Evolutionary conservation across 2,888 invertebrate genomes (phyloP), one percentile per base, ranked within the genome.

Genomic region (Orthonevra nobilis): DNA sequence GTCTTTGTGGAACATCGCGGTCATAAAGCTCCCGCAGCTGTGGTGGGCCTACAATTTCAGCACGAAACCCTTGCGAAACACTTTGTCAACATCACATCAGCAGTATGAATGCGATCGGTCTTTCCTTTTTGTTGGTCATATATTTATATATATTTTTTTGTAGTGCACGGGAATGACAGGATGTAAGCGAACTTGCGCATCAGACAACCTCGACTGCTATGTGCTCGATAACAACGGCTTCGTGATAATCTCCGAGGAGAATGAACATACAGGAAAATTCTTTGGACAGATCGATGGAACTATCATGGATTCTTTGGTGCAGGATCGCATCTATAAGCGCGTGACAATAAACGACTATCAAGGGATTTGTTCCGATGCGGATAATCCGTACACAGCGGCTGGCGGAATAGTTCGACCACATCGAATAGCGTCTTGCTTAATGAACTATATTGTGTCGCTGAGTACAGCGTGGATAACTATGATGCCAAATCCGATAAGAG

Each of bases 271-370:
- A 1, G 97, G 97, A 0, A 92, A 94, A 85, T 98, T 98, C 89
- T 97, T 97, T 85, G 98, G 97, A 0, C 96, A 97, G 89, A 94
- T 97, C 36, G 97, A 97, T 87, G 96, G 96, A 14, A 96, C 96
- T 9, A 96, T 97, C 75, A 96, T 97, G 96, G 96, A 97, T 88
- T 96, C 96, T 0, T 89, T 97, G 56, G 96, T 97, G 0, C 96
- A 97, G 86, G 96, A 96, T 85, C 92, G 94, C 81, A 96, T 97
- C 84, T 97, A 96, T 88, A 95, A 95, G 85, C 94, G 95, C 86
- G 93, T 97, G 1, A 92, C 94, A 0, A 94, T 97, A 0, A 94
- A 94, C 83, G 97, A 97, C 86, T 96, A 96, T 86, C 97, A 97
- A 88, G 97, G 96, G 0, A 91, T 95, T 34, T 97, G 97, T 85